Conservation (phyloP, 1,140 invertebrate species). For the Drosophila bocqueti region DNA sequence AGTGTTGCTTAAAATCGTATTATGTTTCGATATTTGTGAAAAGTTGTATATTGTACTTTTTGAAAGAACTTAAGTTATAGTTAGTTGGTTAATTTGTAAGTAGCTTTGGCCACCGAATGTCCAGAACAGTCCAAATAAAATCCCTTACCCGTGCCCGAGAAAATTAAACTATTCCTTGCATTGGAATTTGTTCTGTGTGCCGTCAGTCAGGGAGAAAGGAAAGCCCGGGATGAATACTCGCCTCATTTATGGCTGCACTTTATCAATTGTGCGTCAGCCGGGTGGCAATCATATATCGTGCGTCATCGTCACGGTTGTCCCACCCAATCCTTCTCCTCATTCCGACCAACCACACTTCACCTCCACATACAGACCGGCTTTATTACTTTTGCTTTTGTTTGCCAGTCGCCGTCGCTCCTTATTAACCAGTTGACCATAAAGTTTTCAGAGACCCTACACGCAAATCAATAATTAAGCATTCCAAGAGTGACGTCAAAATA, state of each 20-base stretch:
- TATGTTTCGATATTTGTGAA: too few species aligned
- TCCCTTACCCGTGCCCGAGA: too few species aligned
- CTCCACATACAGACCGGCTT: conserved; percentile 27
- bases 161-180: conserved; percentile 2
- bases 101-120: too few species aligned
- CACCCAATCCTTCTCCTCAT: conserved; percentile 12
- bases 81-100: not conserved
- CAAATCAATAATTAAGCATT: conserved; percentile 60
- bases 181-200: conserved; percentile 3
- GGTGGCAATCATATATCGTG: conserved; percentile 47
- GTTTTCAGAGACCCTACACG: conserved; percentile 53
- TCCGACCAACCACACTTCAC: not conserved
- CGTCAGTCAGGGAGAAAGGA: conserved; percentile 8
- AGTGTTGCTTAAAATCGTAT: not conserved
- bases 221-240: conserved; percentile 20
- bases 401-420: conserved; percentile 28
- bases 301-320: conserved; percentile 52
- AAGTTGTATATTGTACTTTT: not conserved
- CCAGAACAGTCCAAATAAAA: too few species aligned
- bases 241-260: conserved; percentile 65
- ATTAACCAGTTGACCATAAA: conserved; percentile 72
- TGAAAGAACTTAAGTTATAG: not conserved
- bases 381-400: conserved; percentile 58
- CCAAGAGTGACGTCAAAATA: conserved; percentile 43
- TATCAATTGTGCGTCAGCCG: conserved; percentile 68